phyloP scores from a whole-genome alignment of 2,113 vertebrate species.

The Glaucidium brasilianum region DNA sequence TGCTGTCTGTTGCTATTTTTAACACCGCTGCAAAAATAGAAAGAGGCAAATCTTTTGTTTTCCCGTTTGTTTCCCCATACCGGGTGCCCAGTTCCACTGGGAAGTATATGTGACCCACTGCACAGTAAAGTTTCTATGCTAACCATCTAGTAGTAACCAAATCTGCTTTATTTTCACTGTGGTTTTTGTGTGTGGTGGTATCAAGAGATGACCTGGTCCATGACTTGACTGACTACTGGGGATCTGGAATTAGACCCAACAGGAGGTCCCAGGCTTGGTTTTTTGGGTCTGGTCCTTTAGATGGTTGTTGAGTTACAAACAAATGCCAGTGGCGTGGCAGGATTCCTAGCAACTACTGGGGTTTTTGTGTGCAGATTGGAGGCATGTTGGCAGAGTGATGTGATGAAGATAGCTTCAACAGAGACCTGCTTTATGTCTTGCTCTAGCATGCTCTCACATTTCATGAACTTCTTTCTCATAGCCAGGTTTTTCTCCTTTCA shows the following conservation, averaged over 20 bases:
- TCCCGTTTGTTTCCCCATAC: background rate
- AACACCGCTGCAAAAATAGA: background rate
- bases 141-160: background rate
- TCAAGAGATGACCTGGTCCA: background rate
- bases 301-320: background rate
- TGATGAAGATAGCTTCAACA: background rate
- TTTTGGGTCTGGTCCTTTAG: background rate
- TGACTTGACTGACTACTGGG: rapidly evolving
- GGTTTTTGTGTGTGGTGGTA: background rate
- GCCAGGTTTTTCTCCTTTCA: background rate
- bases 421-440: background rate
- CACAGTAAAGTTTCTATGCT: background rate
- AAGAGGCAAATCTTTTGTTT: background rate
- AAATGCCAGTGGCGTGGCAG: rapidly evolving
- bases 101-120: background rate
- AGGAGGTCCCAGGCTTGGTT: background rate
- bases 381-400: background rate
- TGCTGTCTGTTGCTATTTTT: background rate
- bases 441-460: background rate
- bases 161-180: background rate
- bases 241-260: background rate
- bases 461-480: background rate
- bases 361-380: background rate
- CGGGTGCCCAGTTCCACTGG: background rate
- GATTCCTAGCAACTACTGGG: background rate